phyloP scores from a whole-genome alignment of 2,113 vertebrate species.

The Nibea albiflora region DNA sequence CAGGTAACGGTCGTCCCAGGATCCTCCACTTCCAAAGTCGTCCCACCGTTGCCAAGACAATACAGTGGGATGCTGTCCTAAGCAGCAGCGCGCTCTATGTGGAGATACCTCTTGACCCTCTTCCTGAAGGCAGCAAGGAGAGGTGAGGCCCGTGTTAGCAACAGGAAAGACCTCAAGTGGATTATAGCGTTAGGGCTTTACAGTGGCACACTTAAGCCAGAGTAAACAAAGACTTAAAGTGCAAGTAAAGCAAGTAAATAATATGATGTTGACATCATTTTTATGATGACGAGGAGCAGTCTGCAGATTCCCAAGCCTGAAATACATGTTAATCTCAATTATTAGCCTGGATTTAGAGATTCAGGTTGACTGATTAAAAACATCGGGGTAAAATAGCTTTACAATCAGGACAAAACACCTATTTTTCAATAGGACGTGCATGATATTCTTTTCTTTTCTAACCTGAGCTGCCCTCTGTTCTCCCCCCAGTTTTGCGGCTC shows the following conservation, averaged over 20 bases:
- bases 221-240: background rate
- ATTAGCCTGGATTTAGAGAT: background rate
- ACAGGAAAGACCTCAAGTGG: background rate
- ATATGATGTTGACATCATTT: too few species aligned
- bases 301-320: background rate
- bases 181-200: background rate
- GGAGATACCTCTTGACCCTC: constrained; percentile 83
- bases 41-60: constrained; percentile 77
- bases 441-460: constrained; percentile 3
- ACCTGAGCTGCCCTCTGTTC: background rate
- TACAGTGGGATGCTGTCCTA: constrained; percentile 85
- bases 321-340: background rate
- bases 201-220: background rate
- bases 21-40: constrained; percentile 86
- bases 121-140: constrained; percentile 88
- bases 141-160: constrained; percentile 72
- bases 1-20: constrained; percentile 81
- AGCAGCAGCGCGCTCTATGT: constrained; percentile 81
- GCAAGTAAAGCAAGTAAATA: background rate
- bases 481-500: constrained; percentile 80
- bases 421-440: background rate
- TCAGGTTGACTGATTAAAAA: background rate
- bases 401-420: background rate
- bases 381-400: background rate
- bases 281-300: too few species aligned